These are phyloP conservation scores for Zeugodacus cucurbitae DNA, from an alignment of 1,140 invertebrate genomes.

Conservation along the genomic window DNA sequence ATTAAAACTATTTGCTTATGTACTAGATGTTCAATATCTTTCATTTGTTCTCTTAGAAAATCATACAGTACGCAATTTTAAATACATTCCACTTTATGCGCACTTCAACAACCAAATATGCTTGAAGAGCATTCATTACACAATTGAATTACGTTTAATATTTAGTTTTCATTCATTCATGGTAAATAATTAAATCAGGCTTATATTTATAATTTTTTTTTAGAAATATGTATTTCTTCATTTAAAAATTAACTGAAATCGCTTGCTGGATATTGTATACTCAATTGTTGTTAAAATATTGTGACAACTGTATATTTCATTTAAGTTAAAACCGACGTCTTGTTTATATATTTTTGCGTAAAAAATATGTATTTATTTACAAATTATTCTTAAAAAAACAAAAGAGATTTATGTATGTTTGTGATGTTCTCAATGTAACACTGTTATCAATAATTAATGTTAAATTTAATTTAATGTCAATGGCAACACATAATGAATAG, in stretches of 20 bases:
- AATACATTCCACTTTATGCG: neutral
- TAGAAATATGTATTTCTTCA: neutral
- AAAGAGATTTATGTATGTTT: neutral
- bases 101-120: neutral
- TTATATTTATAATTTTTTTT: neutral
- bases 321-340: neutral
- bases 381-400: neutral
- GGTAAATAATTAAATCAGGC: neutral
- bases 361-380: neutral
- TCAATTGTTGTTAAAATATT: neutral
- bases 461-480: conserved; percentile 9
- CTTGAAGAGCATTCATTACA: neutral
- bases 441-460: neutral
- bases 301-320: neutral
- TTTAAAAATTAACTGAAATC: neutral
- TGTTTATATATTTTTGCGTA: neutral
- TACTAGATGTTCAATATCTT: neutral
- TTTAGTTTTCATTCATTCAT: conserved; percentile 2
- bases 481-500: neutral
- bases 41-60: neutral
- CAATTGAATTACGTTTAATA: neutral
- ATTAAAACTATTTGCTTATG: neutral
- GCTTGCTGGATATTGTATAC: neutral
- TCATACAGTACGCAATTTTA: neutral
- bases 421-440: neutral